A percentile compares a stretch with the other conserved stretches of the same genome.
phyloP scores from a whole-genome alignment of 1,140 invertebrate genomes.

The Psilanteris sp. region DNA sequence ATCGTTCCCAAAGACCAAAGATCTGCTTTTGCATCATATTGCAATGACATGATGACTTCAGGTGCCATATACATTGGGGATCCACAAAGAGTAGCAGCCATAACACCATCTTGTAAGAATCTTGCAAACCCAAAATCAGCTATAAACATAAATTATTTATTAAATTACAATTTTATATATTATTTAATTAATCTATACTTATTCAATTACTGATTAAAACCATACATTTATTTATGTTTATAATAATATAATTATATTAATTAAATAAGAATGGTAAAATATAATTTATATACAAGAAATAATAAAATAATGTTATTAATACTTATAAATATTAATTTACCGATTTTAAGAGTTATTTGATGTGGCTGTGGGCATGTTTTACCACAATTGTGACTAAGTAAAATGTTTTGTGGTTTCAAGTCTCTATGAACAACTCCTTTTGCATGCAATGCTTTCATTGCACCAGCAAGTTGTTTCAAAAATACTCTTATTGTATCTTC shows the following conservation, averaged over 20 bases:
- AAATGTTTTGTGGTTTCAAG: slow-evolving; percentile 98
- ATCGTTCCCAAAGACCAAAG: slow-evolving; percentile 99
- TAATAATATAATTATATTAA: too few species aligned
- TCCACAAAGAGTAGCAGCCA: slow-evolving; percentile 99
- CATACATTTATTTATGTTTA: too few species aligned
- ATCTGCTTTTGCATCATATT: slow-evolving; percentile 99
- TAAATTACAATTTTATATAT: too few species aligned
- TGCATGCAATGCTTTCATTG: slow-evolving; percentile 96
- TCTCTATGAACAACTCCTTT: slow-evolving; percentile 99
- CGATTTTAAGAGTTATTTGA: slow-evolving; percentile 97
- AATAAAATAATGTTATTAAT: too few species aligned
- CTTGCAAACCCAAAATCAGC: slow-evolving; percentile 99
- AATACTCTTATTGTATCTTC: slow-evolving; percentile 98
- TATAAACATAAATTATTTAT: slow-evolving; percentile 77
- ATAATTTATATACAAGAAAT: too few species aligned
- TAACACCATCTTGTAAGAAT: slow-evolving; percentile 98
- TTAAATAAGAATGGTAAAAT: too few species aligned
- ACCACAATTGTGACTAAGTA: slow-evolving; percentile 90
- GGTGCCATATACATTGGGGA: slow-evolving; percentile 99
- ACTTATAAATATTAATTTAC: slow-evolving; percentile 77
- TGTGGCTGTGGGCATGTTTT: slow-evolving; percentile 91
- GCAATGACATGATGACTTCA: slow-evolving; percentile 99
- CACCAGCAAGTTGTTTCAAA: slow-evolving; percentile 96
- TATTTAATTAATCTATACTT: too few species aligned
- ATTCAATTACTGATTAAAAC: too few species aligned